Percentiles rank a stretch among this genome's conserved stretches.
Evolutionary conservation across 2,888 invertebrate genomes (phyloP).

Genomic region (Hydraecia micacea): DNA sequence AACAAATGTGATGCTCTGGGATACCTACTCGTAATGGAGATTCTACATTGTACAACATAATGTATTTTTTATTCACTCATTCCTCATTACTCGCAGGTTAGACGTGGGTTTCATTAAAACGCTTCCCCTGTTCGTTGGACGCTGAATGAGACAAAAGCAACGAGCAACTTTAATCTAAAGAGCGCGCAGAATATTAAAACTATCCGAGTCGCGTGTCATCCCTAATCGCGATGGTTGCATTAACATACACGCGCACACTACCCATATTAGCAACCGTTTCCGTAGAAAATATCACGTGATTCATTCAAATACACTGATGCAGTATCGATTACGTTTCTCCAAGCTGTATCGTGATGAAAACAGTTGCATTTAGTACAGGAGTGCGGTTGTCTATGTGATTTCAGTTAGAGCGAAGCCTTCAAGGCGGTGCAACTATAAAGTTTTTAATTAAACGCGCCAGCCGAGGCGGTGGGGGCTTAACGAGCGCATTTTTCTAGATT

Average conservation of each 20-base stretch:
- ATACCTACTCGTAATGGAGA: constrained; percentile 47
- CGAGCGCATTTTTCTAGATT: constrained; percentile 87
- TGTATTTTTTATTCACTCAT: constrained; percentile 53
- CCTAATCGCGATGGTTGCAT: constrained; percentile 67
- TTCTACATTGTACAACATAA: constrained; percentile 22
- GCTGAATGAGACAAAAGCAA: constrained; percentile 65
- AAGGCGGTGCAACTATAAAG: constrained; percentile 82
- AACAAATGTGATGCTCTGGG: constrained; percentile 23
- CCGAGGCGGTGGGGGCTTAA: constrained; percentile 79
- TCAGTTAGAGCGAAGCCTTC: constrained; percentile 70
- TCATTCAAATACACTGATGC: constrained; percentile 48
- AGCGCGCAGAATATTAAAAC: constrained; percentile 72
- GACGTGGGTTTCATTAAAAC: constrained; percentile 65
- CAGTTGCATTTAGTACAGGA: constrained; percentile 58
- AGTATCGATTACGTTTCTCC: constrained; percentile 38
- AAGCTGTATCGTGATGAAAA: constrained; percentile 47
- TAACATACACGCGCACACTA: constrained; percentile 62
- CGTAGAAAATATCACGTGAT: constrained; percentile 48
- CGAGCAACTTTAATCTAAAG: constrained; percentile 67
- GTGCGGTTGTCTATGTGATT: constrained; percentile 70
- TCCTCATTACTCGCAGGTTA: constrained; percentile 58
- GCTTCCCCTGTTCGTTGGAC: constrained; percentile 53
- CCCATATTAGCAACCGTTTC: constrained; percentile 57
- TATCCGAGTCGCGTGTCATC: constrained; percentile 65
- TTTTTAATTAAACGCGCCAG: constrained; percentile 87